Percentiles rank a stretch among this genome's conserved stretches.
These are phyloP conservation scores for Podargus strigoides DNA, from an alignment of 2,797 vertebrate species.

Conservation along the genomic window DNA sequence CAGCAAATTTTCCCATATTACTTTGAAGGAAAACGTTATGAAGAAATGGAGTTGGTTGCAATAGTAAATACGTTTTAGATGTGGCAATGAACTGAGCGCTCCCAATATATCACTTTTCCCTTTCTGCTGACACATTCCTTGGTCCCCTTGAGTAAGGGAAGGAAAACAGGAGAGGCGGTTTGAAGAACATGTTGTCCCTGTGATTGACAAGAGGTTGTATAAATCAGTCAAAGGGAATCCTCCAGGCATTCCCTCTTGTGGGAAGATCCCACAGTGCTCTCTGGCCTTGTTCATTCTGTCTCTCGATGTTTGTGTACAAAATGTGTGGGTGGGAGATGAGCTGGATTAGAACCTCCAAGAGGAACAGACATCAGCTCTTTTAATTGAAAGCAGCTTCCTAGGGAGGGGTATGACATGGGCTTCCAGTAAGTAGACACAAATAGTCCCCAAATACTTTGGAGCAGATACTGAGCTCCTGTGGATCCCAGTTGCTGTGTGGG, in stretches of 20 bases:
- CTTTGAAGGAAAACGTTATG: not conserved
- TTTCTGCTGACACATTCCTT: slow-evolving; percentile 38
- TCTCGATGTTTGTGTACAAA: slow-evolving; percentile 57
- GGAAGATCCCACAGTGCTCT: slow-evolving; percentile 64
- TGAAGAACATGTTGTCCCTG: slow-evolving; percentile 58
- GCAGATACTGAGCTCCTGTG: slow-evolving; percentile 9
- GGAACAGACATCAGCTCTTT: slow-evolving; percentile 66
- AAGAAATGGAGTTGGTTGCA: slow-evolving; percentile 28
- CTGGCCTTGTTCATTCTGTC: slow-evolving; percentile 37
- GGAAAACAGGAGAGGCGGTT: slow-evolving; percentile 64
- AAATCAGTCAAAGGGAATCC: slow-evolving; percentile 73
- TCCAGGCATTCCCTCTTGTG: slow-evolving; percentile 68
- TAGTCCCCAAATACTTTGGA: not conserved
- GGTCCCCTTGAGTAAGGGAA: slow-evolving; percentile 54
- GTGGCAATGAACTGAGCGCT: slow-evolving; percentile 18
- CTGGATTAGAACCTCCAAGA: slow-evolving; percentile 72
- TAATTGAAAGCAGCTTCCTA: slow-evolving; percentile 77
- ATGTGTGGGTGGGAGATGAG: slow-evolving; percentile 72
- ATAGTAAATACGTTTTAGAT: slow-evolving; percentile 29
- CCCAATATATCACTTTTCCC: slow-evolving; percentile 17
- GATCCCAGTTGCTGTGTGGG: slow-evolving; percentile 1
- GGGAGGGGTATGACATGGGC: slow-evolving; percentile 16
- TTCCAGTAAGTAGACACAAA: slow-evolving; percentile 33
- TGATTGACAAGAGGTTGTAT: slow-evolving; percentile 66
- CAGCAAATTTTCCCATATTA: not conserved